Conservation (phyloP, 2,113 vertebrate species). For the Seriola aureovittata region DNA sequence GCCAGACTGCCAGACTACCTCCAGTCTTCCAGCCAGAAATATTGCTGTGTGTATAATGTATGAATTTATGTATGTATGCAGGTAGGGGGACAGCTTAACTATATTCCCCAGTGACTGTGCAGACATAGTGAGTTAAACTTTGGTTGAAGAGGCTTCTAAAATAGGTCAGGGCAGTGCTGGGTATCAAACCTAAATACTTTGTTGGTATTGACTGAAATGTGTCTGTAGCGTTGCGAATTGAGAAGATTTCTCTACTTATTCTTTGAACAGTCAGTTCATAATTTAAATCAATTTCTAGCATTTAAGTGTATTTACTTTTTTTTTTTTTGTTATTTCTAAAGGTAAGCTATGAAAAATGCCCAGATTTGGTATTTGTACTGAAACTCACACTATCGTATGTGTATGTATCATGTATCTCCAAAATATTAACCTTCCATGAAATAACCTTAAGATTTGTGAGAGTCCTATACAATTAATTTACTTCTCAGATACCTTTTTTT, state of each 20-base stretch:
- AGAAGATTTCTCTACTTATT: not conserved
- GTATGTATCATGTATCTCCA: not conserved
- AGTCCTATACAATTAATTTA: too few species aligned
- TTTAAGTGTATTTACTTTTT: not conserved
- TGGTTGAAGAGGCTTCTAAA: not conserved
- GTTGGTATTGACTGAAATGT: not conserved
- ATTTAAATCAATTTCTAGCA: not conserved
- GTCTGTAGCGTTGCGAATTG: too few species aligned
- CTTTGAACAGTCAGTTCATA: not conserved
- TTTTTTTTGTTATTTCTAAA: not conserved
- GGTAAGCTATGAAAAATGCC: not conserved
- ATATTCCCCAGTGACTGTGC: not conserved
- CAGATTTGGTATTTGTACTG: not conserved
- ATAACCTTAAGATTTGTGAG: too few species aligned
- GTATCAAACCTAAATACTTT: not conserved
- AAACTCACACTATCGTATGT: not conserved
- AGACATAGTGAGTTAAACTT: not conserved
- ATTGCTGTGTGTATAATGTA: not conserved
- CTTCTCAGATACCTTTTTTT: not conserved
- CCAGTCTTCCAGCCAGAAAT: not conserved
- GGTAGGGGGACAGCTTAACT: not conserved
- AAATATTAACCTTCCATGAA: not conserved
- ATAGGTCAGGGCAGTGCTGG: not conserved
- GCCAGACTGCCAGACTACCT: not conserved
- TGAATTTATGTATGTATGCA: constrained; percentile 11